phyloP scores from a whole-genome alignment of 2,113 vertebrate species.

The Pedionomus torquatus region DNA sequence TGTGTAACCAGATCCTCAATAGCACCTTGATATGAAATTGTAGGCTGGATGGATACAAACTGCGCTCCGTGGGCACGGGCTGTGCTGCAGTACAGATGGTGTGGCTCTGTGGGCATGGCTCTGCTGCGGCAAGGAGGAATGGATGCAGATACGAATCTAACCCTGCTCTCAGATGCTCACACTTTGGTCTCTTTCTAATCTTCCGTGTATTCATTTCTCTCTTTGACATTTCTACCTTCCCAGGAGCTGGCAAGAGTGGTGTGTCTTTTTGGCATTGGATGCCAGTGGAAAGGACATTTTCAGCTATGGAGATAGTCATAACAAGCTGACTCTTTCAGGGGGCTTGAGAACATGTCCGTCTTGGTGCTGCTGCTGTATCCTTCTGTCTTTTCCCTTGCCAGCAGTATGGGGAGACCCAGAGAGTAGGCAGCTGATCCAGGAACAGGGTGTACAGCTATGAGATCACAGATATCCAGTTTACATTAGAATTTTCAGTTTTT shows the following conservation, averaged over 20 bases:
- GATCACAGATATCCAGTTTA: constrained; percentile 33
- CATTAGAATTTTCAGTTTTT: constrained; percentile 8
- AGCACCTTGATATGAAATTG: not conserved
- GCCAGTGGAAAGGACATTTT: constrained; percentile 50
- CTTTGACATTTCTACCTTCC: constrained; percentile 36
- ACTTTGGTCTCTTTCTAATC: not conserved
- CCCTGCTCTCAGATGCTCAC: not conserved
- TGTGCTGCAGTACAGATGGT: not conserved
- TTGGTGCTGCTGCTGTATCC: constrained; percentile 33
- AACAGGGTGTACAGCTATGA: not conserved
- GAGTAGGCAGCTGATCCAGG: constrained; percentile 13
- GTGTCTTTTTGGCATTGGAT: constrained; percentile 14
- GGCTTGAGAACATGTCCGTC: not conserved
- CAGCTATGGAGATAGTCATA: not conserved
- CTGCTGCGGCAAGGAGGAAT: not conserved
- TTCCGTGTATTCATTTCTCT: constrained; percentile 8
- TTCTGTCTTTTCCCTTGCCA: constrained; percentile 27
- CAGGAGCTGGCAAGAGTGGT: constrained; percentile 50
- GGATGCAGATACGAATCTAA: not conserved
- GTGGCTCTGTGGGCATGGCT: not conserved
- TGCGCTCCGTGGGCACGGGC: fast-evolving
- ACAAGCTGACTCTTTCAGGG: constrained; percentile 29
- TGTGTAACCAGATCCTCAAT: not conserved
- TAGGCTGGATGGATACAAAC: not conserved
- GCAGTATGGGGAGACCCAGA: not conserved